Evolutionary conservation across 2,797 vertebrate species (phyloP), one percentile per base, ranked within the genome.

Genomic region (Anableps anableps): DNA sequence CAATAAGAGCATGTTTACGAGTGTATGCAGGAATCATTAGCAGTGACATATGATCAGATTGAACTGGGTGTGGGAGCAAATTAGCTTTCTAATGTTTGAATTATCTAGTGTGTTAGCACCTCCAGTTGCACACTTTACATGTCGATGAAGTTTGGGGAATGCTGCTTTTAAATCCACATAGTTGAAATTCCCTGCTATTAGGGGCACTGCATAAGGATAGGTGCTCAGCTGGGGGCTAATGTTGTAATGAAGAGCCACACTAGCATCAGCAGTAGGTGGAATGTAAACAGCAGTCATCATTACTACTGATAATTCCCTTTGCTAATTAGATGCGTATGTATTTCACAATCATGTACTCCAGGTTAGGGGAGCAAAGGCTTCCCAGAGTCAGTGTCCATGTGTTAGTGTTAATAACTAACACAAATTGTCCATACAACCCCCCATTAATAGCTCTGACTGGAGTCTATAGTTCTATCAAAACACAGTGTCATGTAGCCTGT

Each of bases 131-230:
- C 31, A 50, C 11, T 36, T 66, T 21, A 38, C 1, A 10, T 36
- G 17, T 19, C 17, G 19, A 3, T 50, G 47, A 34, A 23, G 6
- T 16, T 38, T 73, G 17, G 9, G 16, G 8, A 51, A 19, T 23
- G 72, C 47, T 51, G 48, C 19, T 74, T 53, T 74, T 26, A 53
- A 53, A 51, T 26, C 48, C 47, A 51, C 72, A 74, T 53, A 51
- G 11, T 74, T 38, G 4, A 74, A 51, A 13, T 74, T 8, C 9
- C 50, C 47, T 74, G 31, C 3, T 51, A 51, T 13, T 13, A 74
- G 23, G 48, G 1, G 3, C 3, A 23, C 10, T 34, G 34, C 36
- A 36, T 53, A 23, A 53, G 41, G 38, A 1, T 45, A n/a, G 19
- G 21, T 3, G 34, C 21, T 43, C 9, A 26, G 34, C 48, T 51